Base-by-base conservation (phyloP, 2,888 invertebrate genomes). In the Lithosia quadra region DNA sequence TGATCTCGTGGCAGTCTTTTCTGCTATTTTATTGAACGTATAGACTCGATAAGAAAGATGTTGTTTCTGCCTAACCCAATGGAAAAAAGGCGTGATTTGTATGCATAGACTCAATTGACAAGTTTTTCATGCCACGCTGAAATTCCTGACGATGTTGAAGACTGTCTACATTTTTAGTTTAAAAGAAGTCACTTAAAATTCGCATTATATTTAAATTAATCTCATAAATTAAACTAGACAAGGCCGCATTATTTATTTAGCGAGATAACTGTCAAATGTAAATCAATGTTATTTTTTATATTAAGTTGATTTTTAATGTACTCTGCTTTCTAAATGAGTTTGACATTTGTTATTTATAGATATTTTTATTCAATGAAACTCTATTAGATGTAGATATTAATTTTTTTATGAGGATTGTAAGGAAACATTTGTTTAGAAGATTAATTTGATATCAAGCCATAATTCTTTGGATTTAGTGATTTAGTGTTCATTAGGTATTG, bases 281-380 rank as follows among this genome's bases (percentile, higher is more conserved):
- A 77, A 76, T 74, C 71, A 81, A 67, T 43, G 18, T 33, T 69
- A 72, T 76, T 72, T 15, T 60, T 69, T 72, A 68, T 77, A 73
- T 64, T 57, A 21, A 67, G 10, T 22, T 59, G 55, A 55, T 55
- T 56, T 75, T 67, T 68, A 69, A 76, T 74, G 67, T 74, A 43
- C 60, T 57, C 49, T 72, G 70, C 49, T 75, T 66, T 77, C 53
- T 66, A 67, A 81, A 77, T 80, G 60, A 72, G 67, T 73, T 71
- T 70, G 55, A 55, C 59, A 71, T 28, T 57, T 67, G 59, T 71
- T 49, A 79, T 79, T 81, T 79, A 79, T 79, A 43, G 56, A 58
- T 22, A 39, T 65, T 72, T 79, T 79, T 81, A 74, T 79, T 74
- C 64, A 74, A 76, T 69, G 64, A 57, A 75, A 72, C 73, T 77